These are phyloP conservation scores for Dolichallabes microphthalmus DNA, from an alignment of 2,113 vertebrate genomes.

Conservation along the genomic window DNA sequence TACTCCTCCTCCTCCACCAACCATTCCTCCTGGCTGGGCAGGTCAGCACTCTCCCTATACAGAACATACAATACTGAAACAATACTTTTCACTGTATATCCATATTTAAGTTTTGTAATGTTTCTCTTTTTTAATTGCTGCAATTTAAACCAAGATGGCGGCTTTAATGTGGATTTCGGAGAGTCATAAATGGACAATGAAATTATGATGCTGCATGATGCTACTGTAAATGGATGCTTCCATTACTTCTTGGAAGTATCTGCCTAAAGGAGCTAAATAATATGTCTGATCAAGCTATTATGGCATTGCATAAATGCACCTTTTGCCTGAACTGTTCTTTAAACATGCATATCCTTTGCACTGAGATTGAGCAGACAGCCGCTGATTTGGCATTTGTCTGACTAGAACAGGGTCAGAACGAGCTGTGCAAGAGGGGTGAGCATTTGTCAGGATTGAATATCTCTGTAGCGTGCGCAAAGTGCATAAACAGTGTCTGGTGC, in stretches of 20 bases:
- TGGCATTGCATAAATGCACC: not conserved
- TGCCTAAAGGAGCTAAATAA: not conserved
- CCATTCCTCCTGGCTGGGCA: slow-evolving; percentile 89
- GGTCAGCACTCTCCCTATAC: slow-evolving; percentile 70
- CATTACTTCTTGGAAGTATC: not conserved
- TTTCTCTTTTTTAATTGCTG: not conserved
- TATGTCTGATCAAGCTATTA: not conserved
- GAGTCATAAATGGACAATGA: not conserved
- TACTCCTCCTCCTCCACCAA: slow-evolving; percentile 88
- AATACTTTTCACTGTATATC: too few relatives aligned
- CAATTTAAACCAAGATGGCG: not conserved
- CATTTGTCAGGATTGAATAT: slow-evolving; percentile 13
- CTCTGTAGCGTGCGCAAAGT: slow-evolving; percentile 10
- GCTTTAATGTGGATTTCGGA: not conserved
- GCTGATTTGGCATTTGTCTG: slow-evolving; percentile 8
- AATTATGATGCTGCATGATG: not conserved
- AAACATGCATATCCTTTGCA: not conserved
- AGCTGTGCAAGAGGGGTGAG: not conserved
- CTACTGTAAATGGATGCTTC: not conserved
- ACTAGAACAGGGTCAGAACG: not conserved
- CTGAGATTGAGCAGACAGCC: not conserved
- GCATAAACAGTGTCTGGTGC: not conserved
- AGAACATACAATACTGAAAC: not conserved
- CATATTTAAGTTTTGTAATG: not conserved
- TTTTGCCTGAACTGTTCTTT: not conserved